Percentiles rank a stretch among this genome's conserved stretches.
Conservation (phyloP, 2,888 invertebrate genomes). For the Pteria penguin region DNA sequence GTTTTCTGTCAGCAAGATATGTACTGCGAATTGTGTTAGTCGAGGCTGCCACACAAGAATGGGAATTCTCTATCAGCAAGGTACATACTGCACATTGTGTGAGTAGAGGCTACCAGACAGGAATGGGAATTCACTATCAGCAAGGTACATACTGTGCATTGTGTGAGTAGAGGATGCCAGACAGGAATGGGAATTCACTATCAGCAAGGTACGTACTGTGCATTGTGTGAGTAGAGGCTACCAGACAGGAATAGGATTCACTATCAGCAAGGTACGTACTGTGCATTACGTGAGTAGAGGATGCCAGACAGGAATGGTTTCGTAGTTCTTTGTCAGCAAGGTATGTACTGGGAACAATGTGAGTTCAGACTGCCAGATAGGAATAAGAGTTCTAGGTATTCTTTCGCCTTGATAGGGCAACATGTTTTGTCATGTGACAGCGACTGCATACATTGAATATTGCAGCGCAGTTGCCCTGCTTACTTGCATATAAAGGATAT, state of each 20-base stretch:
- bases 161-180: conserved; percentile 93
- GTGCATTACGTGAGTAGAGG: conserved; percentile 92
- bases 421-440: no score
- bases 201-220: conserved; percentile 85
- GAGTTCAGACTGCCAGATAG: conserved; percentile 93
- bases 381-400: conserved; percentile 95
- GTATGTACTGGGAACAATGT: conserved; percentile 90
- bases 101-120: no score
- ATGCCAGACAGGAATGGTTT: conserved; percentile 91
- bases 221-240: no score
- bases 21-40: conserved; percentile 95
- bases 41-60: conserved; percentile 91
- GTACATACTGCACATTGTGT: no score
- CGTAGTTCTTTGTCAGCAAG: conserved; percentile 92
- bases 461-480: no score
- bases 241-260: no score
- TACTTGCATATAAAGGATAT: no score
- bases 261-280: no score
- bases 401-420: no score
- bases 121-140: no score
- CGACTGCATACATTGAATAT: no score
- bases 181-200: conserved; percentile 92
- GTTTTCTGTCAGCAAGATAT: no score
- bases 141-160: conserved; percentile 96
- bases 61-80: conserved; percentile 92